phyloP scores from a whole-genome alignment of 2,113 vertebrate genomes.

The Zootoca vivipara region DNA sequence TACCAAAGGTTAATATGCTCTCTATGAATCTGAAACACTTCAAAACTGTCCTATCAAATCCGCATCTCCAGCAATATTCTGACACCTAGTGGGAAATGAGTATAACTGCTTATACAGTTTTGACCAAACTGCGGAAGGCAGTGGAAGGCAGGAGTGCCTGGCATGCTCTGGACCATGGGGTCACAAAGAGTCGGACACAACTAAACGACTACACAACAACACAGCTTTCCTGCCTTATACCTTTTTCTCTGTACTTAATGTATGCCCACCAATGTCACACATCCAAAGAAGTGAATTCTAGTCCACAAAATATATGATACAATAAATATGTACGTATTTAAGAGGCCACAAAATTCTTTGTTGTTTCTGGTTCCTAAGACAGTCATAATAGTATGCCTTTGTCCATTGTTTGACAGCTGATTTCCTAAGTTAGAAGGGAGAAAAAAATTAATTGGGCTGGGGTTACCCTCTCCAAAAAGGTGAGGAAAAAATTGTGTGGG shows the following conservation, averaged over 20 bases:
- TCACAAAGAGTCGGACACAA: too few relatives aligned
- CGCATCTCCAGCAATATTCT: conserved; percentile 26
- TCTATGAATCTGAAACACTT: conserved; percentile 45
- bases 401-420: background rate
- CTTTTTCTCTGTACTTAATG: too few relatives aligned
- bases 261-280: background rate
- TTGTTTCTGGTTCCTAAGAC: too few relatives aligned
- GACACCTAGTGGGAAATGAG: conserved; percentile 66
- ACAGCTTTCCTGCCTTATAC: background rate
- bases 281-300: background rate
- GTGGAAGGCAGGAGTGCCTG: too few relatives aligned
- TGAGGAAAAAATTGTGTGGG: background rate
- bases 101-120: background rate
- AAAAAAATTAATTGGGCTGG: background rate
- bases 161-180: too few relatives aligned
- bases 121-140: too few relatives aligned
- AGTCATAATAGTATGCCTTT: too few relatives aligned
- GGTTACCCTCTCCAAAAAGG: background rate
- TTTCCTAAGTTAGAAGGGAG: background rate
- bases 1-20: conserved; percentile 55
- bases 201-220: too few relatives aligned
- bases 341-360: too few relatives aligned
- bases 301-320: background rate
- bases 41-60: rapidly evolving
- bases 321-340: background rate